Evolutionary conservation across 2,797 vertebrate genomes (phyloP).

Genomic region (Pampus argenteus): DNA sequence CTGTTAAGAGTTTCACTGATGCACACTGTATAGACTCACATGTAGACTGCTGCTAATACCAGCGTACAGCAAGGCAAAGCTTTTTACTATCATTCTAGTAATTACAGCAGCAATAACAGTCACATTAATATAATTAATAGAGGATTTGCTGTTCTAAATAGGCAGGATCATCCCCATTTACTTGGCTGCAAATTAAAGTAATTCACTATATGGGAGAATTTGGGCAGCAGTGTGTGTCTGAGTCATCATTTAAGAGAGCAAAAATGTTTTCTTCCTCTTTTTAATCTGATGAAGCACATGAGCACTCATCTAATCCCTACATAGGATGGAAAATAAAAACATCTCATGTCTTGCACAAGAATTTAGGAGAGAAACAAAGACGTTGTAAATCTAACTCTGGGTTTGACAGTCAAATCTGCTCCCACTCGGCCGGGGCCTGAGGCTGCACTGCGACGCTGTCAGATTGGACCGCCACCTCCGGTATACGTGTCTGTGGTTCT

Average conservation of each 20-base stretch:
- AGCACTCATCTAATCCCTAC: conserved; percentile 33
- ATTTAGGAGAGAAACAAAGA: conserved; percentile 37
- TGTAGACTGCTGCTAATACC: background rate
- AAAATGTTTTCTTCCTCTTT: conserved; percentile 13
- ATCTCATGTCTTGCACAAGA: conserved; percentile 47
- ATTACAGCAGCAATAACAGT: conserved; percentile 30
- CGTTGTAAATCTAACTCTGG: conserved; percentile 12
- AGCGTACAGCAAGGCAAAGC: conserved; percentile 4
- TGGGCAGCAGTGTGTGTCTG: conserved; percentile 45
- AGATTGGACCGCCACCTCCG: conserved; percentile 31
- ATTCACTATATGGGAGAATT: conserved; percentile 19
- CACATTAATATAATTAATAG: conserved; percentile 43
- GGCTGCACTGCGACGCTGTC: conserved; percentile 20
- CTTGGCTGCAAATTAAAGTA: conserved; percentile 42
- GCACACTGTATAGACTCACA: conserved; percentile 8
- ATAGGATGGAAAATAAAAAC: conserved; percentile 14
- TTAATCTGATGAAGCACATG: conserved; percentile 37
- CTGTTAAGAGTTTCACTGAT: conserved; percentile 5
- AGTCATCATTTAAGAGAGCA: conserved; percentile 48
- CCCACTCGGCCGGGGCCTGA: conserved; percentile 30
- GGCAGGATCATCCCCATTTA: conserved; percentile 31
- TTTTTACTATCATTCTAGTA: conserved; percentile 1
- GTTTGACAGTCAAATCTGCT: conserved; percentile 41
- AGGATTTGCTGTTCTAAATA: conserved; percentile 20
- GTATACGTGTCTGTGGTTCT: conserved; percentile 21